These are phyloP conservation scores for Drosophila pectinifera DNA, from an alignment of 1,140 invertebrate genomes.

Conservation along the genomic window DNA sequence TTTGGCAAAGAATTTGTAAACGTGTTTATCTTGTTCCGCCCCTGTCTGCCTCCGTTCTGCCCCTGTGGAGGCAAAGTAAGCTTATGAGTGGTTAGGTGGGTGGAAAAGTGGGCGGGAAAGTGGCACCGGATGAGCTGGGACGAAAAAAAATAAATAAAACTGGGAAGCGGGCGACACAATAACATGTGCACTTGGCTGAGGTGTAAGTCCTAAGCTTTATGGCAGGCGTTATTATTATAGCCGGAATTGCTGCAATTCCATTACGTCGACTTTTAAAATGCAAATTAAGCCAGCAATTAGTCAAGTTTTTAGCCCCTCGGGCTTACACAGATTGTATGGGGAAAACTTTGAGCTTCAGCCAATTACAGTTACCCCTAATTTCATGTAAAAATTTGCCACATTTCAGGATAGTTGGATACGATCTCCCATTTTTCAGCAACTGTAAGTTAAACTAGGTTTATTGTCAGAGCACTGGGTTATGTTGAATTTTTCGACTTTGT, in stretches of 20 bases:
- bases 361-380: neutral
- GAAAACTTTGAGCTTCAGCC: neutral
- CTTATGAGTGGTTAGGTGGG: conserved; percentile 37
- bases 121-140: conserved; percentile 9
- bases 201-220: conserved; percentile 51
- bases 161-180: conserved; percentile 7
- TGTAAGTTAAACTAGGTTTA: too few relatives aligned
- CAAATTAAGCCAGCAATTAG: conserved; percentile 25
- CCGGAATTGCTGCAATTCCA: conserved; percentile 39
- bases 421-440: too few relatives aligned
- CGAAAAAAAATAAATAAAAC: neutral
- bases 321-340: neutral
- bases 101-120: conserved; percentile 8
- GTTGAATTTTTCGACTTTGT: neutral
- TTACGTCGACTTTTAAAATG: conserved; percentile 10
- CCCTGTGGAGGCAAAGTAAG: conserved; percentile 41
- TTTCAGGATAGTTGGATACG: too few relatives aligned
- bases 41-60: neutral
- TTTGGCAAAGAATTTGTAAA: conserved; percentile 49
- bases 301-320: neutral
- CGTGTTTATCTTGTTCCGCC: conserved; percentile 57
- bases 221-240: too few relatives aligned
- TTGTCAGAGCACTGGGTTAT: too few relatives aligned
- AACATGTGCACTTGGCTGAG: conserved; percentile 52
- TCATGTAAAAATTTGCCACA: neutral